A percentile compares a stretch with the other conserved stretches of the same genome.
Evolutionary conservation across 2,888 invertebrate species (phyloP).

Genomic region (Drosophila demipolita): DNA sequence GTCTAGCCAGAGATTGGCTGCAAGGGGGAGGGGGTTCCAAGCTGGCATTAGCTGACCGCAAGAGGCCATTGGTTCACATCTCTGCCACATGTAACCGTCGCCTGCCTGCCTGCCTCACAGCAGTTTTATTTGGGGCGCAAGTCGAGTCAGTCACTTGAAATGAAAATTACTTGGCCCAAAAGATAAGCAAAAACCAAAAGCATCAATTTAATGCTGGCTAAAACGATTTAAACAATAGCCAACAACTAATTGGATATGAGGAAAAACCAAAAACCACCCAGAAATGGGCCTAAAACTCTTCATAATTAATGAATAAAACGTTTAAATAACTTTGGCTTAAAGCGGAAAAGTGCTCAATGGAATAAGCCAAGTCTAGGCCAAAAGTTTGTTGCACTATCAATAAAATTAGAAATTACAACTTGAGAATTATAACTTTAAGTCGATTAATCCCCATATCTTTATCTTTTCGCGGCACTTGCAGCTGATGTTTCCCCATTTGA

Average conservation of each 20-base stretch:
- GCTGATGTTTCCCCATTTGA: conserved; percentile 2
- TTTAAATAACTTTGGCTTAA: not conserved
- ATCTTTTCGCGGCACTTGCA: not conserved
- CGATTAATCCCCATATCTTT: not conserved
- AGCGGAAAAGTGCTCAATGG: not conserved
- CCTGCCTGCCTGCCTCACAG: not conserved
- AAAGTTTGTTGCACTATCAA: not conserved
- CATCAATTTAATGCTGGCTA: conserved; percentile 20
- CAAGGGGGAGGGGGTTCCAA: not conserved
- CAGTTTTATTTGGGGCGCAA: conserved; percentile 44
- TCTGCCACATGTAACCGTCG: conserved; percentile 16
- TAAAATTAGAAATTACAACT: not conserved
- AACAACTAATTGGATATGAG: conserved; percentile 23
- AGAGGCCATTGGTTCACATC: conserved; percentile 44
- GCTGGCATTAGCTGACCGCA: conserved; percentile 65
- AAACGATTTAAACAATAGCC: conserved; percentile 16
- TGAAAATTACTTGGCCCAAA: conserved; percentile 58
- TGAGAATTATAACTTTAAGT: not conserved
- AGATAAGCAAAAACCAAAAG: conserved; percentile 39
- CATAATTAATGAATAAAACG: not conserved
- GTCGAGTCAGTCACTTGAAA: conserved; percentile 48
- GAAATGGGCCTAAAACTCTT: not conserved
- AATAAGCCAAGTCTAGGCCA: too few species aligned
- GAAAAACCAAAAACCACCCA: not conserved
- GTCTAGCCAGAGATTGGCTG: too few species aligned